Evolutionary conservation across 23 tunicate species (phyloP), one percentile per base, ranked within the genome.

Genomic region (Clavelina lepadiformis): DNA sequence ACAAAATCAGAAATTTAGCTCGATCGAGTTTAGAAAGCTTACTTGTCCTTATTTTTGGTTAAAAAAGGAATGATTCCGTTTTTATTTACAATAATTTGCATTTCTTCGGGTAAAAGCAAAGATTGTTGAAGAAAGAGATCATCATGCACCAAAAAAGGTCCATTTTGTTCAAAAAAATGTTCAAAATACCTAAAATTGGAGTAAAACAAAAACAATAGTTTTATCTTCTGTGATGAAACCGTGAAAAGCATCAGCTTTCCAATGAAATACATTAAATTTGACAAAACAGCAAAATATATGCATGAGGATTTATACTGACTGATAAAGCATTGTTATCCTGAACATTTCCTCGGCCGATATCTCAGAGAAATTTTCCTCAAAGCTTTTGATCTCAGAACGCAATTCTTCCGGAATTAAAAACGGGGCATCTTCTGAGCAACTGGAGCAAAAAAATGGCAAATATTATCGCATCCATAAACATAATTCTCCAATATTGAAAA

Each of bases 181-280:
- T 74, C 80, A 31, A 74, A 74, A 52, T 59, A 74, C 30, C 80
- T 74, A 38, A 73, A 59, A 58, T 46, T 1, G 21, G 26, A 11
- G 24, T 8, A 54, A 15, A 59, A 22, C n/a, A 27, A n/a, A n/a
- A n/a, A n/a, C n/a, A n/a, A n/a, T n/a, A n/a, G n/a, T n/a, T n/a
- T n/a, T n/a, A n/a, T n/a, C n/a, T n/a, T n/a, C n/a, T n/a, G n/a
- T n/a, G n/a, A n/a, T n/a, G n/a, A n/a, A n/a, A n/a, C n/a, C n/a
- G n/a, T 15, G 11, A 44, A 44, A 44, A 11, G 11, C 13, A 44
- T 11, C 15, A n/a, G n/a, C n/a, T n/a, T n/a, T n/a, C n/a, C n/a
- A n/a, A 56, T 28, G 22, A 21, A 27, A 25, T 21, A 3, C 11
- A 8, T 8, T 41, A 41, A 41, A 41, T 41, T 8, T 41, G 15